phyloP scores from a whole-genome alignment of 1,140 invertebrate species.

The Lepidurus couesii region DNA sequence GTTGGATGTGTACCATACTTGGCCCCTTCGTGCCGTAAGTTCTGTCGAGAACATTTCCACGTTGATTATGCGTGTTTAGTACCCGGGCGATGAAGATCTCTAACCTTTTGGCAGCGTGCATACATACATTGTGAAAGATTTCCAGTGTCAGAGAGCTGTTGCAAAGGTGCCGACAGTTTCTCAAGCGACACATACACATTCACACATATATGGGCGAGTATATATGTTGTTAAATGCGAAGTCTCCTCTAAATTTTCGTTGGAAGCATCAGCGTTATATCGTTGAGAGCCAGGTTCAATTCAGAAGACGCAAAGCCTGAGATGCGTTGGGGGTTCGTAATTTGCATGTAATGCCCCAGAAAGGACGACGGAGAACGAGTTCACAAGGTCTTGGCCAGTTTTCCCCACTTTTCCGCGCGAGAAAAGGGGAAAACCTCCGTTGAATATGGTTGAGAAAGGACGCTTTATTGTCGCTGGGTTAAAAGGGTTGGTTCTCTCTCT shows the following conservation, averaged over 20 bases:
- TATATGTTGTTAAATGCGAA: background rate
- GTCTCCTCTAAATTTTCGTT: background rate
- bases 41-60: background rate
- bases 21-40: background rate
- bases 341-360: slow-evolving; percentile 2
- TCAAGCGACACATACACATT: background rate
- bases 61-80: background rate
- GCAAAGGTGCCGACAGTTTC: background rate
- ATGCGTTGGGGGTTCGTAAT: background rate
- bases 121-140: background rate
- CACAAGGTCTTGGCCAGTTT: background rate
- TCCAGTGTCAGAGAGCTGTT: background rate
- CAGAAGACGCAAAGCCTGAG: background rate
- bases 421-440: background rate
- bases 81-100: background rate
- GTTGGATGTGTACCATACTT: background rate
- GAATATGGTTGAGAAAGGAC: background rate
- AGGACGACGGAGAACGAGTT: background rate
- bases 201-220: background rate
- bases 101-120: background rate
- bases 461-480: background rate
- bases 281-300: no score
- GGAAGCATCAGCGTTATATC: no score
- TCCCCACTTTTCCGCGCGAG: background rate
- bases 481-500: background rate